Percentiles rank a stretch among this genome's conserved stretches.
phyloP scores from a whole-genome alignment of 2,797 vertebrate species.

The Todus mexicanus region DNA sequence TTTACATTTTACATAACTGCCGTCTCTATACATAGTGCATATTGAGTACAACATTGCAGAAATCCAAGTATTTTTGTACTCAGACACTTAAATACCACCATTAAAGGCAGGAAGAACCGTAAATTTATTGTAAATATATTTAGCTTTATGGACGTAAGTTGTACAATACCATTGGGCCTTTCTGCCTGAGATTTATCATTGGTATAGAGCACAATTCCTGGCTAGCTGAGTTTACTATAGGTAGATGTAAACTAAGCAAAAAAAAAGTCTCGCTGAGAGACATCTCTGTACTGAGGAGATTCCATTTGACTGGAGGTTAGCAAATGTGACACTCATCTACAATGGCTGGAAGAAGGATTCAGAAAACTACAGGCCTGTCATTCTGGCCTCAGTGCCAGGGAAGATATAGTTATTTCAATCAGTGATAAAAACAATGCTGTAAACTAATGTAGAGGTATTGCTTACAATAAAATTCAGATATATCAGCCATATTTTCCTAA shows the following conservation, averaged over 20 bases:
- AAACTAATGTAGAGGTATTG: neutral
- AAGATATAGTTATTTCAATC: neutral
- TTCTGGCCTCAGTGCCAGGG: neutral
- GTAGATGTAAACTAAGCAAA: neutral
- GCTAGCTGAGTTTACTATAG: neutral
- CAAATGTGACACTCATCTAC: neutral
- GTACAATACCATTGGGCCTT: neutral
- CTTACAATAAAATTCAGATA: neutral
- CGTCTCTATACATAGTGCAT: neutral
- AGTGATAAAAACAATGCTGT: neutral
- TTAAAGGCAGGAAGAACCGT: neutral
- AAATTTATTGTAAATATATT: neutral
- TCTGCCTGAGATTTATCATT: neutral
- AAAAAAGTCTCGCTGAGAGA: neutral
- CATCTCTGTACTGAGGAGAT: too few species aligned
- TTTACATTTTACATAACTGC: neutral
- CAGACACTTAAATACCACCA: neutral
- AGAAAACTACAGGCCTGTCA: too few species aligned
- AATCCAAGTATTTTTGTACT: too few species aligned
- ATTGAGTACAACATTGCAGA: neutral
- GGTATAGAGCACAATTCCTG: neutral
- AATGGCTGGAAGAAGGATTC: too few species aligned
- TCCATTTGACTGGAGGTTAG: too few species aligned
- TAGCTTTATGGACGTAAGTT: neutral
- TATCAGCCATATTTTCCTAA: neutral